phyloP scores from a whole-genome alignment of 2,113 vertebrate genomes.

The Montifringilla adamsi region DNA sequence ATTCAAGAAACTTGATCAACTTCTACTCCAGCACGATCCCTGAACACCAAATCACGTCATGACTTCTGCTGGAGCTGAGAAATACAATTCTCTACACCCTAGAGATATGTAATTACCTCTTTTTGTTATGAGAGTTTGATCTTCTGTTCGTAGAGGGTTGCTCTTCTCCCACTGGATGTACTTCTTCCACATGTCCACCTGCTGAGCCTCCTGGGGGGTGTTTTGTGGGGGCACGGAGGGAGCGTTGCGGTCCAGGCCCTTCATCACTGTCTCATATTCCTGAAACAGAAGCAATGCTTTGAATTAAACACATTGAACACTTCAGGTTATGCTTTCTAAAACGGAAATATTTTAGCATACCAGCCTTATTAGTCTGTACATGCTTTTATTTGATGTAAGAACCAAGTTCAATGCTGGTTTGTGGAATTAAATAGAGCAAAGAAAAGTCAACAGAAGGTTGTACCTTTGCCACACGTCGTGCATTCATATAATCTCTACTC shows the following conservation, averaged over 20 bases:
- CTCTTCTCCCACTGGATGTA: constrained; percentile 99
- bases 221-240: constrained; percentile 97
- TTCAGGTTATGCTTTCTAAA: neutral
- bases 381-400: neutral
- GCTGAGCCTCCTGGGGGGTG: constrained; percentile 95
- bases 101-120: constrained; percentile 77
- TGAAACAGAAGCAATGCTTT: constrained; percentile 52
- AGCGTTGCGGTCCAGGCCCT: constrained; percentile 95
- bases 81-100: rapidly evolving
- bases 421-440: neutral
- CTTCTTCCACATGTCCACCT: constrained; percentile 99
- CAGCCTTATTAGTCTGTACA: neutral
- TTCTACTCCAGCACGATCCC: neutral
- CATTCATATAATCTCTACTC: constrained; percentile 99
- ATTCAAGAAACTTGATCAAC: neutral
- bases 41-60: neutral
- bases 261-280: constrained; percentile 99
- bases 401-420: neutral
- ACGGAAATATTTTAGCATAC: neutral
- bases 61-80: neutral
- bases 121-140: constrained; percentile 98
- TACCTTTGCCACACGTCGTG: constrained; percentile 97
- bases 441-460: neutral
- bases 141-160: constrained; percentile 95
- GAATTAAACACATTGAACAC: neutral